Conservation (phyloP, 2,113 vertebrate species). For the Paracanthobrama guichenoti region DNA sequence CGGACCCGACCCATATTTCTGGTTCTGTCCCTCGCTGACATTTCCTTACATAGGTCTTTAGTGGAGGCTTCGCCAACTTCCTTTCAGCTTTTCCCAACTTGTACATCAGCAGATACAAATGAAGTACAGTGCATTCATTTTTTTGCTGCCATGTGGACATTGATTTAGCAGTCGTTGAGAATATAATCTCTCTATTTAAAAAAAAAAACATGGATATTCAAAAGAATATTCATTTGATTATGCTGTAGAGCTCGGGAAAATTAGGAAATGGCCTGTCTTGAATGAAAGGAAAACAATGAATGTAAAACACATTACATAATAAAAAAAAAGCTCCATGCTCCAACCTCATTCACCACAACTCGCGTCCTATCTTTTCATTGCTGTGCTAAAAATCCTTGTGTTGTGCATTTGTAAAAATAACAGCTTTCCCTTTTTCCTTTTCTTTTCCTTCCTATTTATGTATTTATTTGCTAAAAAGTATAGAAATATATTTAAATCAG, state of each 20-base stretch:
- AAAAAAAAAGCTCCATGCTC: not conserved
- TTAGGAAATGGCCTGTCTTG: not conserved
- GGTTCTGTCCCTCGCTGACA: not conserved
- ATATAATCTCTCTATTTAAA: not conserved
- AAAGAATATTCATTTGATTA: not conserved
- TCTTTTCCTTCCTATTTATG: not conserved
- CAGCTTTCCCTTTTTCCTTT: no score
- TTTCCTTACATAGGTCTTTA: not conserved
- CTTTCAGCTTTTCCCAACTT: not conserved
- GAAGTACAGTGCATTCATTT: not conserved
- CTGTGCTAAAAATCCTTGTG: not conserved
- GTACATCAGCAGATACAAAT: not conserved
- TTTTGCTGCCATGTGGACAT: not conserved
- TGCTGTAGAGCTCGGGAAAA: not conserved
- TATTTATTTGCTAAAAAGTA: not conserved
- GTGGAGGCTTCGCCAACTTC: not conserved
- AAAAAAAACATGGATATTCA: slow-evolving; percentile 8
- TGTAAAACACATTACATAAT: slow-evolving; percentile 21
- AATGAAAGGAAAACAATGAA: slow-evolving; percentile 3
- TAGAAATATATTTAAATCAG: not conserved
- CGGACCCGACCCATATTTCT: slow-evolving; percentile 1
- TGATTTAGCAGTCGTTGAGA: not conserved
- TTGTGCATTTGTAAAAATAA: no score
- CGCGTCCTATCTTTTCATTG: not conserved
- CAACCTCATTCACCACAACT: not conserved